A percentile compares a stretch with the other conserved stretches of the same genome.
phyloP scores from a whole-genome alignment of 2,888 invertebrate species.

The Lumbricus terrestris region DNA sequence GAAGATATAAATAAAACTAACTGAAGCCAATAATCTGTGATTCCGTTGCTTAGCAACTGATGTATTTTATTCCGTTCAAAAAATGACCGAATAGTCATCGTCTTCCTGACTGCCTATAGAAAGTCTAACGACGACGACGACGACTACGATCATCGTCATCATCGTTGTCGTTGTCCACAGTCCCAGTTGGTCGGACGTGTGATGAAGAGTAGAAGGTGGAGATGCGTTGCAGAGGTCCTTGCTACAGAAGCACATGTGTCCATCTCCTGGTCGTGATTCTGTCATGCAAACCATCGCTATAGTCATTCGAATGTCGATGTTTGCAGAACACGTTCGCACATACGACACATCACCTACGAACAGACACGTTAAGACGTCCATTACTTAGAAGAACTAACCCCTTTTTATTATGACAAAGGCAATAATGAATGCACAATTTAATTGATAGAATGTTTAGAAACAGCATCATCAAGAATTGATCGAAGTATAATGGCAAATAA shows the following conservation, averaged over 20 bases:
- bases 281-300: slow-evolving; percentile 50
- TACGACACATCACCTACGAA: slow-evolving; percentile 43
- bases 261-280: slow-evolving; percentile 46
- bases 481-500: too few relatives aligned
- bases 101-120: neutral
- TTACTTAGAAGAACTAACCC: too few relatives aligned
- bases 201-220: neutral
- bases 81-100: too few relatives aligned
- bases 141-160: neutral
- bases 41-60: neutral
- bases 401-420: too few relatives aligned
- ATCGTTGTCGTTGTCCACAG: neutral
- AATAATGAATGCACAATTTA: too few relatives aligned
- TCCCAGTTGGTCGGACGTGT: too few relatives aligned
- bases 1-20: too few relatives aligned
- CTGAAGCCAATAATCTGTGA: too few relatives aligned
- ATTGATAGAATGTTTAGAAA: too few relatives aligned
- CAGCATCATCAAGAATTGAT: too few relatives aligned
- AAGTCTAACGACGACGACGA: neutral
- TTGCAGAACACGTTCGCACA: slow-evolving; percentile 47
- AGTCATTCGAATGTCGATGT: slow-evolving; percentile 43
- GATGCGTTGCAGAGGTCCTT: slow-evolving; percentile 45
- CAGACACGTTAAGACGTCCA: neutral
- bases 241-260: slow-evolving; percentile 50
- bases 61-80: too few relatives aligned